Evolutionary conservation across 2,888 invertebrate species (phyloP).

Genomic region (Hydrotaea cyrtoneurina): DNA sequence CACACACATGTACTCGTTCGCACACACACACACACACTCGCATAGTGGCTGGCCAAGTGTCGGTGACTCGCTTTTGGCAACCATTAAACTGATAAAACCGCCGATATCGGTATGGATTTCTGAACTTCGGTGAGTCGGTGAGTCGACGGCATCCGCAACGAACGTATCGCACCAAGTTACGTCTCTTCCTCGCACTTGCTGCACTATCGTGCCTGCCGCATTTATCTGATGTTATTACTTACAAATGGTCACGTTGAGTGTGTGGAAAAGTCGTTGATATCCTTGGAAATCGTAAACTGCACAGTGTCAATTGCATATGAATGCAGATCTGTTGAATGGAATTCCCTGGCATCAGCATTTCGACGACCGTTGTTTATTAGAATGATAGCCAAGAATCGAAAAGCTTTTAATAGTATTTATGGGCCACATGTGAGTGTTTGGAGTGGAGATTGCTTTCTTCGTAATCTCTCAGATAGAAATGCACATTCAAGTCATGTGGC

Average conservation of each 20-base stretch:
- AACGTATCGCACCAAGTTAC: slow-evolving; percentile 43
- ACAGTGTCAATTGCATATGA: background rate
- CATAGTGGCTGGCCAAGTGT: background rate
- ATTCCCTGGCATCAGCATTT: background rate
- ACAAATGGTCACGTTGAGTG: slow-evolving; percentile 44
- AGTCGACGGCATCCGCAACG: slow-evolving; percentile 36
- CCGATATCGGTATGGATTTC: slow-evolving; percentile 61
- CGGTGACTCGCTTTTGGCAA: slow-evolving; percentile 47
- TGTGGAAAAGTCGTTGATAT: slow-evolving; percentile 20
- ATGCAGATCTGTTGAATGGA: too few species aligned
- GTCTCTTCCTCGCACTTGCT: background rate
- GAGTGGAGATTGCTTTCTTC: background rate
- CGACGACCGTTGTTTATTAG: slow-evolving; percentile 34
- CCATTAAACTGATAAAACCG: slow-evolving; percentile 62
- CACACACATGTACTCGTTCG: background rate
- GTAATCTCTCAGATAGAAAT: background rate
- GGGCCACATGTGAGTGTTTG: slow-evolving; percentile 44
- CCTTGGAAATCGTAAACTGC: background rate
- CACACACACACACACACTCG: background rate
- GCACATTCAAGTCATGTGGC: background rate
- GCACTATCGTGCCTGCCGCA: slow-evolving; percentile 52
- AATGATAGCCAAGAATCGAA: slow-evolving; percentile 23
- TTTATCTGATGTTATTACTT: slow-evolving; percentile 65
- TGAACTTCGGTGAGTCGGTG: slow-evolving; percentile 38
- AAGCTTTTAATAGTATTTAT: slow-evolving; percentile 58